These are phyloP conservation scores for Desoria tigrina DNA, from an alignment of 2,888 invertebrate genomes.

Conservation along the genomic window DNA sequence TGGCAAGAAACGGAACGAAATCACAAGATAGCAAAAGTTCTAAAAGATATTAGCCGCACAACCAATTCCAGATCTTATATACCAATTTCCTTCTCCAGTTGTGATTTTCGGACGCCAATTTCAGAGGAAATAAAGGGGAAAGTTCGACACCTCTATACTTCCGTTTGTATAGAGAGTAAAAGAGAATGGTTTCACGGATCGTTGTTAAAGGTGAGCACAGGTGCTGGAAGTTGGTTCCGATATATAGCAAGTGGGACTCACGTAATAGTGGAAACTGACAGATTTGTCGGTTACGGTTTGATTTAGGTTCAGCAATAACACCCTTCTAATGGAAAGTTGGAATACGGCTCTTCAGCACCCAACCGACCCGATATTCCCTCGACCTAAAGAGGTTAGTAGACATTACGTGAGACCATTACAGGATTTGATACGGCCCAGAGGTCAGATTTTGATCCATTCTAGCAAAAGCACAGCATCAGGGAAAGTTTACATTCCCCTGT, in stretches of 20 bases:
- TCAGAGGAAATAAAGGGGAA: no score
- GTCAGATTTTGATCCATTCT: constrained; percentile 16
- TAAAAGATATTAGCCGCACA: no score
- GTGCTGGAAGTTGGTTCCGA: not conserved
- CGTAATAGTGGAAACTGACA: constrained; percentile 9
- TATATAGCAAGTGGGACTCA: not conserved
- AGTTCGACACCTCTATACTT: no score
- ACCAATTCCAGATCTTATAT: no score
- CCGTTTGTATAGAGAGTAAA: no score
- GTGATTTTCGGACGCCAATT: no score
- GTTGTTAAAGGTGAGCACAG: constrained; percentile 8
- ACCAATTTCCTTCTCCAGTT: no score
- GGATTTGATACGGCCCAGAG: constrained; percentile 14
- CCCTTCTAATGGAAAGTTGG: not conserved
- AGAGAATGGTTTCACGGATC: no score
- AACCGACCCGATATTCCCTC: no score
- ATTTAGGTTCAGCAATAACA: constrained; percentile 15
- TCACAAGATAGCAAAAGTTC: no score
- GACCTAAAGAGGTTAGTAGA: not conserved
- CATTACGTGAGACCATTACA: constrained; percentile 15
- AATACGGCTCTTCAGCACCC: no score
- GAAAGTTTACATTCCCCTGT: not conserved
- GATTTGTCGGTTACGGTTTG: constrained; percentile 1
- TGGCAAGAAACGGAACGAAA: no score
- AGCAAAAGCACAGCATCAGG: not conserved